Evolutionary conservation across 2,888 invertebrate genomes (phyloP).

Genomic region (Cepaea hortensis): DNA sequence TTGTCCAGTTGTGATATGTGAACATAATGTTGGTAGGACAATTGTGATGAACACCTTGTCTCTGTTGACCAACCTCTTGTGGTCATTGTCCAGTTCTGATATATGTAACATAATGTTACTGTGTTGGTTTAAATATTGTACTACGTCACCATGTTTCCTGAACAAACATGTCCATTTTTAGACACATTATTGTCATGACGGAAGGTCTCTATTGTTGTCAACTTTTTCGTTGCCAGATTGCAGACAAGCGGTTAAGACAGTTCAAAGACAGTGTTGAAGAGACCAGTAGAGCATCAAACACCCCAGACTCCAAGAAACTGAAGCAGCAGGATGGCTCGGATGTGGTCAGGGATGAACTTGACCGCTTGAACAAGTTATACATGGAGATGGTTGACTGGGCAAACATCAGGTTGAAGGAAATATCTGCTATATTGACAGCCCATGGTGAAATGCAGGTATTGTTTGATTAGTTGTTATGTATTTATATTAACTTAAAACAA

Average conservation of each 20-base stretch:
- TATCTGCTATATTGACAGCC: constrained; percentile 75
- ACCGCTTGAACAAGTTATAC: constrained; percentile 87
- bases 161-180: background rate
- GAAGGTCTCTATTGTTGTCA: background rate
- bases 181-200: background rate
- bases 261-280: constrained; percentile 45
- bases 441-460: constrained; percentile 83
- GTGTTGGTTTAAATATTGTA: too few relatives aligned
- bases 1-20: too few relatives aligned
- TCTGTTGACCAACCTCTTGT: too few relatives aligned
- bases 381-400: constrained; percentile 79
- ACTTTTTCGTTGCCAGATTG: constrained; percentile 42
- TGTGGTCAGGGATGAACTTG: constrained; percentile 85
- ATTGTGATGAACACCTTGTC: too few relatives aligned
- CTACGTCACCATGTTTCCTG: too few relatives aligned
- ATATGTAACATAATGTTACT: too few relatives aligned
- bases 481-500: too few relatives aligned
- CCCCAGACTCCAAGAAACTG: constrained; percentile 77
- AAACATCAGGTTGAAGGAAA: constrained; percentile 78
- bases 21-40: too few relatives aligned
- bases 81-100: too few relatives aligned
- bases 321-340: constrained; percentile 82
- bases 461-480: constrained; percentile 70
- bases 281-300: background rate
- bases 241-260: constrained; percentile 48